phyloP scores from a whole-genome alignment of 2,113 vertebrate species.

The Callorhinus ursinus region DNA sequence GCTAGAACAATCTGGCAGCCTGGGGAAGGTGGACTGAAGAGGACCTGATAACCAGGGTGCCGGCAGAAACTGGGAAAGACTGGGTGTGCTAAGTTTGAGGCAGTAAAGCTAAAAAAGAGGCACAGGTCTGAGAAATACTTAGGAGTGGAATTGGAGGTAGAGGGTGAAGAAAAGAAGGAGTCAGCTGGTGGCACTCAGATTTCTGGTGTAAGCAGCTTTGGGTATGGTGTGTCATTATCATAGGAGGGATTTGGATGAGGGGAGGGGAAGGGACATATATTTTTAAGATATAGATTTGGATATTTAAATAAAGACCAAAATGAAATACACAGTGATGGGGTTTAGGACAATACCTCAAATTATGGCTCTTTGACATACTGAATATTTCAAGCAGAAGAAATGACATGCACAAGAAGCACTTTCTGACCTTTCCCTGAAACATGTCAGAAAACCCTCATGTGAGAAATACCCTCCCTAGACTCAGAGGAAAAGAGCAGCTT shows the following conservation, averaged over 20 bases:
- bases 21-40: background rate
- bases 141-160: background rate
- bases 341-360: background rate
- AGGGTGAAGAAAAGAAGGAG: background rate
- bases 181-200: background rate
- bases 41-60: too few species aligned
- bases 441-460: background rate
- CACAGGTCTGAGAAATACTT: background rate
- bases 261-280: too few species aligned
- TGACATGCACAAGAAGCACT: background rate
- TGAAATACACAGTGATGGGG: background rate
- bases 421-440: background rate
- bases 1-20: background rate
- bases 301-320: background rate
- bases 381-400: background rate
- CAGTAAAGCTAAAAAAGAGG: background rate
- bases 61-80: background rate
- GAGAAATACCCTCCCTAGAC: background rate
- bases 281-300: background rate
- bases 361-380: background rate
- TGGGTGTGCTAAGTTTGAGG: background rate
- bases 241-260: background rate
- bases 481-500: background rate
- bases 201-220: background rate
- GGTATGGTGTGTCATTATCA: background rate